Evolutionary conservation across 2,113 vertebrate species (phyloP).

Genomic region (Pyrgilauda ruficollis): DNA sequence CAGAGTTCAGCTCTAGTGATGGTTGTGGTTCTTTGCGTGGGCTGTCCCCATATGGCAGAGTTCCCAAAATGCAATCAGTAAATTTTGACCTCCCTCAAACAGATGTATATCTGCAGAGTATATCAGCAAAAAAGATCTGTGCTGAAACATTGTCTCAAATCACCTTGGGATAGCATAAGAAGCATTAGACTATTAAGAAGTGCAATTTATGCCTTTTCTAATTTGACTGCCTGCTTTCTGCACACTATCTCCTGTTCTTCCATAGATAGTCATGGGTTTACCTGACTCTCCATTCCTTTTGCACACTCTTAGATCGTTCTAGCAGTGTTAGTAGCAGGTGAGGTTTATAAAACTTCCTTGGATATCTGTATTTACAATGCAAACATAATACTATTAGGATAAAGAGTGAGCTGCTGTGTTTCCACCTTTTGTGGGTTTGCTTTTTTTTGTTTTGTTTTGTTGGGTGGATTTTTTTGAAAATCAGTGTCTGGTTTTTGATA

Average conservation of each 20-base stretch:
- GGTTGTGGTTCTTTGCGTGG: background rate
- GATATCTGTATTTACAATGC: background rate
- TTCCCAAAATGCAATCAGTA: background rate
- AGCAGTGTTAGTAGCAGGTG: accelerated
- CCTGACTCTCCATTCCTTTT: accelerated
- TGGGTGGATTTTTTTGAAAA: background rate
- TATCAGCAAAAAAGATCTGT: background rate
- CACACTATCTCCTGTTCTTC: background rate
- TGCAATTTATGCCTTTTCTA: background rate
- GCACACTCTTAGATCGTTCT: accelerated
- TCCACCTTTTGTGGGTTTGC: background rate
- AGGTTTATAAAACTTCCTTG: background rate
- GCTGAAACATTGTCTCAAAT: background rate
- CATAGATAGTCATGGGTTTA: background rate
- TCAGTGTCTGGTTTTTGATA: background rate
- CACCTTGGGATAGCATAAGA: background rate
- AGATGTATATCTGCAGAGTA: background rate
- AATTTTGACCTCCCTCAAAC: background rate
- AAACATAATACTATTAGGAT: background rate
- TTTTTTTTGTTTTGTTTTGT: background rate
- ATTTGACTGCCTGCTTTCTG: background rate
- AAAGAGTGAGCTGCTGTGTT: background rate
- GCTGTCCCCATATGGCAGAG: background rate
- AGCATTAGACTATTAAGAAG: background rate
- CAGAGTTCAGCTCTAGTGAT: background rate